Conservation (phyloP, 2,888 invertebrate genomes). For the Drosophila paramelanica region DNA sequence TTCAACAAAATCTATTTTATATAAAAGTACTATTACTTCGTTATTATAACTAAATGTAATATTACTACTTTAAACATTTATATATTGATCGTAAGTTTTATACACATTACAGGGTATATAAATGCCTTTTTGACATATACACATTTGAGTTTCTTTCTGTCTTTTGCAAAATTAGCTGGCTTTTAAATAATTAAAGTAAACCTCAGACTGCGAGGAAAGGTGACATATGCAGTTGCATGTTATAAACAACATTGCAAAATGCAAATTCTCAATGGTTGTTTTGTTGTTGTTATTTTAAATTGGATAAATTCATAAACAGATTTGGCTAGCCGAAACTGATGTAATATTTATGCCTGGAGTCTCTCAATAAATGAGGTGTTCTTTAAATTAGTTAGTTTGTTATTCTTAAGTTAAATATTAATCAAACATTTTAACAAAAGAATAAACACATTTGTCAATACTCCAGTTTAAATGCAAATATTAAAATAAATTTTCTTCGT, state of each 20-base stretch:
- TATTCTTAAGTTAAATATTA: background rate
- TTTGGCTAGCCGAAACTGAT: background rate
- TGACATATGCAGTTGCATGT: slow-evolving; percentile 14
- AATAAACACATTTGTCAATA: slow-evolving; percentile 1
- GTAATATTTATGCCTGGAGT: background rate
- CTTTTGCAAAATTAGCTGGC: slow-evolving; percentile 25
- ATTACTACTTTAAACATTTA: too few species aligned
- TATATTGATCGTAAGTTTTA: background rate
- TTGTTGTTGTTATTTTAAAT: slow-evolving; percentile 24
- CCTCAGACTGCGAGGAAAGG: slow-evolving; percentile 12
- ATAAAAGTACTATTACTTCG: too few species aligned
- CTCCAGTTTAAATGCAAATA: slow-evolving; percentile 24
- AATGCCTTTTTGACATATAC: background rate
- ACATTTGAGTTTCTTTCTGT: slow-evolving; percentile 7
- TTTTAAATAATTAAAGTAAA: slow-evolving; percentile 57
- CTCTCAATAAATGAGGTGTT: background rate
- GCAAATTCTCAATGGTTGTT: slow-evolving; percentile 26
- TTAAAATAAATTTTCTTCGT: background rate
- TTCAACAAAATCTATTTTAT: too few species aligned
- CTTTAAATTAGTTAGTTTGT: background rate
- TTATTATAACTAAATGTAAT: too few species aligned
- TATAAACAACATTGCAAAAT: background rate
- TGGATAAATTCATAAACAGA: slow-evolving; percentile 6
- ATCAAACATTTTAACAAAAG: slow-evolving; percentile 1
- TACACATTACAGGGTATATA: slow-evolving; percentile 4